Percentiles rank a stretch among this genome's conserved stretches.
phyloP scores from a whole-genome alignment of 2,888 invertebrate genomes.

The Epirrhoe alternata region DNA sequence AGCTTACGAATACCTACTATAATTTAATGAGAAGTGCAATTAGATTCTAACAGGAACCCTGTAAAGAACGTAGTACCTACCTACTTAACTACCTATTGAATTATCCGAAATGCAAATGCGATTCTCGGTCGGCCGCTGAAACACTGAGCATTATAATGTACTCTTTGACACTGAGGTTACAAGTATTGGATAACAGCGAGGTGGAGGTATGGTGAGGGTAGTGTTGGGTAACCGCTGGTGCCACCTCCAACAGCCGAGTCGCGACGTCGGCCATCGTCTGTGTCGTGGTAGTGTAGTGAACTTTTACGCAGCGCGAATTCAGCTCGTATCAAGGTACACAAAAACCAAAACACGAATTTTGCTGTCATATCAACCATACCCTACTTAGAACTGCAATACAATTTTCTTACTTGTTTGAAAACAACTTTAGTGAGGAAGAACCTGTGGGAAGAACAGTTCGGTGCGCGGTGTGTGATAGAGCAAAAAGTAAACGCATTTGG shows the following conservation, averaged over 20 bases:
- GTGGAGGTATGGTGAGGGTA: slow-evolving; percentile 47
- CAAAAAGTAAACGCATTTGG: slow-evolving; percentile 34
- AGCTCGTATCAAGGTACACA: slow-evolving; percentile 23
- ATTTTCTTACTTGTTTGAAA: slow-evolving; percentile 1
- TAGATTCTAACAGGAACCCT: no score
- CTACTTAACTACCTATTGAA: background rate
- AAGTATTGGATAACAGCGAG: slow-evolving; percentile 38
- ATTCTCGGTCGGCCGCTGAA: background rate
- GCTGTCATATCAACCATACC: slow-evolving; percentile 1
- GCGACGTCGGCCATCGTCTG: slow-evolving; percentile 21
- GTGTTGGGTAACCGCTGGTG: slow-evolving; percentile 48
- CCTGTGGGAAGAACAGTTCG: no score
- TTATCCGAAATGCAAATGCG: background rate
- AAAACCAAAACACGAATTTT: slow-evolving; percentile 17
- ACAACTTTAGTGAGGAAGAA: background rate
- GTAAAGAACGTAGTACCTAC: no score
- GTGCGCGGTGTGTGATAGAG: slow-evolving; percentile 22
- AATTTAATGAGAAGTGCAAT: no score
- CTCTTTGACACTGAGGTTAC: no score
- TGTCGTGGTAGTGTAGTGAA: slow-evolving; percentile 44
- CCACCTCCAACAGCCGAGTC: slow-evolving; percentile 31
- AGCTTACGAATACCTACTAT: no score
- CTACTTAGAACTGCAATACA: background rate
- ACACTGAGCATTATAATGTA: no score
- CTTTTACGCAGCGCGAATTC: slow-evolving; percentile 40